Conservation (phyloP, 2,797 vertebrate species). For the Hemitrygon akajei region DNA sequence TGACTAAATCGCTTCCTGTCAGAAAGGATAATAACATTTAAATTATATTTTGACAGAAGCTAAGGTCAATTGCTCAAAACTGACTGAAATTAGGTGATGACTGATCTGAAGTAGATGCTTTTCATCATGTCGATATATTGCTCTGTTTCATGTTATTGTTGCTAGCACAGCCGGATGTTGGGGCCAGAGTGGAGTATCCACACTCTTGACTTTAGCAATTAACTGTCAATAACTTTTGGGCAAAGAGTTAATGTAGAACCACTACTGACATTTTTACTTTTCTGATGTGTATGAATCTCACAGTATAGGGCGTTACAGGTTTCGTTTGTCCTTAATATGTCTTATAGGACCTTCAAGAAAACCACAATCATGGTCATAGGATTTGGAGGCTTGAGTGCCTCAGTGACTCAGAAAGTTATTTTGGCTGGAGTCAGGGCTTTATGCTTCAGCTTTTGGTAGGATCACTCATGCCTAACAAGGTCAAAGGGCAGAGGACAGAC, state of each 20-base stretch:
- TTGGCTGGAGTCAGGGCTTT: no score
- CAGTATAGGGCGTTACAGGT: neutral
- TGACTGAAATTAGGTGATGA: neutral
- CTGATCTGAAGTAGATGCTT: neutral
- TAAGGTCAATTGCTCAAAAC: neutral
- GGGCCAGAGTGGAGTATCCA: no score
- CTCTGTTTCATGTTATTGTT: neutral
- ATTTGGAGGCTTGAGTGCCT: no score
- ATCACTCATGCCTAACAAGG: no score
- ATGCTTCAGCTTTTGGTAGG: no score
- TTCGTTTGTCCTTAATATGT: neutral
- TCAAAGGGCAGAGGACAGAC: no score
- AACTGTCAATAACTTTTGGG: neutral
- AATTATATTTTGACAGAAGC: conserved; percentile 29
- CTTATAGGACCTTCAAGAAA: no score
- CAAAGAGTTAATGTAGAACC: neutral
- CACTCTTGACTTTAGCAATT: neutral
- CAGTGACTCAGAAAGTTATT: no score
- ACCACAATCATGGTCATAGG: no score
- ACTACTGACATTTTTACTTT: neutral
- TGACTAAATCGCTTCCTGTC: neutral
- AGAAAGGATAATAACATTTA: neutral
- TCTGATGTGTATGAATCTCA: neutral
- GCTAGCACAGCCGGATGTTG: neutral
- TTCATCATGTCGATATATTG: neutral